Evolutionary conservation across 2,888 invertebrate species (phyloP).

Genomic region (Reticulitermes lucifugus): DNA sequence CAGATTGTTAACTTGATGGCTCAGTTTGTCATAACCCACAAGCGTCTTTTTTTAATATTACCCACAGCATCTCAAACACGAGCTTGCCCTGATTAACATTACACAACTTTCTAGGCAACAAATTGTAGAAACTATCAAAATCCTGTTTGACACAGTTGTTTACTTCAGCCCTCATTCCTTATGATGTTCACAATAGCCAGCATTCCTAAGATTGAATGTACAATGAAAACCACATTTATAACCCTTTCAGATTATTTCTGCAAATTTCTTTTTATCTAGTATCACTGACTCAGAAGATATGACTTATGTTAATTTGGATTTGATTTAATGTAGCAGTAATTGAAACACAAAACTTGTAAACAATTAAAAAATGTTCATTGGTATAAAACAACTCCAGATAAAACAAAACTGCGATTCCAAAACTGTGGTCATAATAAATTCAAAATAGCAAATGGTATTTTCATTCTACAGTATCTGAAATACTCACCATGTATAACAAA

Average conservation of each 20-base stretch:
- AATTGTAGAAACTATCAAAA: neutral
- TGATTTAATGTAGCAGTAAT: too few relatives aligned
- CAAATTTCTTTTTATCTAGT: neutral
- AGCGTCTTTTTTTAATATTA: neutral
- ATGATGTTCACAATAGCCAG: constrained; percentile 3
- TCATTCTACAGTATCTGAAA: neutral
- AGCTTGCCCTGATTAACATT: neutral
- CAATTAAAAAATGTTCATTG: too few relatives aligned
- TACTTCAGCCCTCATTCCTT: neutral
- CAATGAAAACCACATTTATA: neutral
- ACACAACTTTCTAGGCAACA: neutral
- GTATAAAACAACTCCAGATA: too few relatives aligned
- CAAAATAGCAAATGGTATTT: too few relatives aligned
- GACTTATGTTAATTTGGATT: too few relatives aligned
- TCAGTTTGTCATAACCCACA: neutral
- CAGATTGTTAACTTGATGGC: constrained; percentile 30
- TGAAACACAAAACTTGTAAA: too few relatives aligned
- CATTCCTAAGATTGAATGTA: neutral
- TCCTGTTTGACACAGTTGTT: neutral
- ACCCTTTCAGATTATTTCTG: neutral
- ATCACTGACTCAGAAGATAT: too few relatives aligned
- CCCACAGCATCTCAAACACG: neutral
- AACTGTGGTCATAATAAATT: too few relatives aligned
- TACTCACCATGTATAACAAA: neutral
- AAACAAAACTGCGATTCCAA: too few relatives aligned